Conservation (phyloP, 2,113 vertebrate genomes). For the Callocephalon fimbriatum region DNA sequence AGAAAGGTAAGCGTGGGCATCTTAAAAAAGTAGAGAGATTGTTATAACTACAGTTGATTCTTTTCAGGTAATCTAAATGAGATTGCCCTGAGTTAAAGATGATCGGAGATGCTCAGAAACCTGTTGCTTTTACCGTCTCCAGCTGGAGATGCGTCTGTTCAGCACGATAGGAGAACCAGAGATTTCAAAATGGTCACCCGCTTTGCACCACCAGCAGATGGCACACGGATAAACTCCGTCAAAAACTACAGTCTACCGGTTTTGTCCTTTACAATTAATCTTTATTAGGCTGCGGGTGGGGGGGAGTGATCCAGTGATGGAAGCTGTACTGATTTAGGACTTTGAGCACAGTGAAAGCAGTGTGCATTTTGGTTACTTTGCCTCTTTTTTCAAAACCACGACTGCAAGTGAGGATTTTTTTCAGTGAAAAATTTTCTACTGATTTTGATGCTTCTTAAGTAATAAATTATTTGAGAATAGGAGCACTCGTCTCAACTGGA, state of each 20-base stretch:
- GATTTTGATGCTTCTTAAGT: neutral
- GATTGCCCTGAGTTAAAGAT: neutral
- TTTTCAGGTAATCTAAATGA: neutral
- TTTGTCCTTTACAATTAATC: neutral
- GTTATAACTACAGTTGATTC: neutral
- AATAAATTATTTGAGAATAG: neutral
- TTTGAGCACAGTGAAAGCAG: neutral
- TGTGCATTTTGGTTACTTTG: neutral
- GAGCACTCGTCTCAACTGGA: neutral
- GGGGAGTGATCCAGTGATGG: neutral
- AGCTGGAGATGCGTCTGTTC: neutral
- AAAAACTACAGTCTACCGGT: neutral
- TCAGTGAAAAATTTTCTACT: neutral
- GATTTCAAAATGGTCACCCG: neutral
- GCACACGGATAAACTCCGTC: neutral
- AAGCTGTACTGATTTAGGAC: neutral
- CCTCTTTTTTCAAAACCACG: neutral
- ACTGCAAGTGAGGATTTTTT: neutral
- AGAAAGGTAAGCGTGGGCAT: neutral
- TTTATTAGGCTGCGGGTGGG: accelerated
- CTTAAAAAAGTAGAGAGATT: neutral
- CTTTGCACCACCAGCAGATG: slow-evolving; percentile 42
- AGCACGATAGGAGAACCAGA: neutral
- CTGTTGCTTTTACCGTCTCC: neutral
- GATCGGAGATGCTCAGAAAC: neutral